Evolutionary conservation across 2,113 vertebrate genomes (phyloP).

Genomic region (Salvelinus alpinus): DNA sequence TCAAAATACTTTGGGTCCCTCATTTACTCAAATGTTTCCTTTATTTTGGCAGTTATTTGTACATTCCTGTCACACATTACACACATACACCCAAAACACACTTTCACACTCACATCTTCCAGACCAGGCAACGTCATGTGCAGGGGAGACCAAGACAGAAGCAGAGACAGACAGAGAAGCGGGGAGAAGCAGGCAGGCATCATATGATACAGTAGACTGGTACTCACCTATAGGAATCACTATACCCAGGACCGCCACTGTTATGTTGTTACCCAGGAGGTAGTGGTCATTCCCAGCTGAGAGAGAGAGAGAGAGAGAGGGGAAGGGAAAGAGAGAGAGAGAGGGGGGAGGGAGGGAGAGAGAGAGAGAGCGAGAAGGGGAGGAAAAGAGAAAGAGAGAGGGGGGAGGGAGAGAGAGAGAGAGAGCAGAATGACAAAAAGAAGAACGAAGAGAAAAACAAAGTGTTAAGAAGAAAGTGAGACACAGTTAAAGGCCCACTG

Average conservation of each 20-base stretch:
- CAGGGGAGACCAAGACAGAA: constrained; percentile 1
- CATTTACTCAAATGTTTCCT: too few species aligned
- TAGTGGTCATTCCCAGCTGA: constrained; percentile 80
- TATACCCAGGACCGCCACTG: constrained; percentile 90
- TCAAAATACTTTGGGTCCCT: too few species aligned
- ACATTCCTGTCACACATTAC: neutral
- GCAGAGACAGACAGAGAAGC: constrained; percentile 6
- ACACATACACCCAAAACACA: neutral
- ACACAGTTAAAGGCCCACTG: neutral
- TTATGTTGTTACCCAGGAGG: constrained; percentile 89
- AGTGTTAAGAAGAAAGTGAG: neutral
- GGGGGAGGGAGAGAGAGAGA: neutral
- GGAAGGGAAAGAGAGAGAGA: constrained; percentile 12
- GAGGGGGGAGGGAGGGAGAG: neutral
- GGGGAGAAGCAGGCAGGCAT: constrained; percentile 2
- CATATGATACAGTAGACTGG: neutral
- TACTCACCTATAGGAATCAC: constrained; percentile 92
- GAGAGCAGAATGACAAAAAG: neutral
- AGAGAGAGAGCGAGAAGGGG: neutral
- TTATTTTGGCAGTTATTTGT: too few species aligned
- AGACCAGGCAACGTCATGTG: neutral
- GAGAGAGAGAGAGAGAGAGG: neutral
- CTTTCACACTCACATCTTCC: constrained; percentile 25
- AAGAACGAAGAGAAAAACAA: neutral
- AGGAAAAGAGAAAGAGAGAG: constrained; percentile 5